Base-by-base conservation (phyloP, 2,797 vertebrate species). In the Emydoidea blandingii region DNA sequence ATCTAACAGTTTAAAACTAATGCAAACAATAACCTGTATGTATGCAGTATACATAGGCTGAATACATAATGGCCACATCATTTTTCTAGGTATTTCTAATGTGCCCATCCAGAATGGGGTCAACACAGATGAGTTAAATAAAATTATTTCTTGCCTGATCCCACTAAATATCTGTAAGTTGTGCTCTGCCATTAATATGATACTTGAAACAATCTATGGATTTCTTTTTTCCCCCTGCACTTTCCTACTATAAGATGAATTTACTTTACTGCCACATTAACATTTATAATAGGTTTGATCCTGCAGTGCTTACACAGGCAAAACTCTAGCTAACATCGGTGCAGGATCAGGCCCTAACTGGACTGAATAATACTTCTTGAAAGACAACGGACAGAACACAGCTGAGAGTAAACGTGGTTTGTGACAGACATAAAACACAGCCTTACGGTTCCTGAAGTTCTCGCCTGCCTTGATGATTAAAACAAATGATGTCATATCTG, bases 1-100 rank as follows among this genome's bases (percentile, higher is more conserved):
- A 93, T 92, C 83, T 86, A 94, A 89, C 68, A 44, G 41, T 27
- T 88, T 93, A 23, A 91, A 95, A 94, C 81, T 23, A 91, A 88
- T 54, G 5, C 16, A 91, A 91, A 65, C 72, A 82, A 50, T 52
- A 83, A 91, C 88, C 12, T 15, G 8, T 83, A 47, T 19, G 74
- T 92, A 12, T 86, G 87, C 76, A 82, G 89, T 95, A 89, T 91
- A 92, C 96, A 62, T 18, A 85, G n/a, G 52, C 25, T 83, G 50
- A 92, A 88, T 78, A 21, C 25, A 78, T 83, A 91, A 87, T 4
- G 78, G 44, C 0, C 0, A 14, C 44, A 1, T 2, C 14, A 82
- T 49, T 90, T 92, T 87, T 47, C 8, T 54, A 21, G 68, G 86
- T 91, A 95, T 88, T 94, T 95, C 68, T 82, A 59, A 5, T 34